These are phyloP conservation scores for Peromyscus californicus DNA, from an alignment of 2,113 vertebrate genomes.

Conservation along the genomic window DNA sequence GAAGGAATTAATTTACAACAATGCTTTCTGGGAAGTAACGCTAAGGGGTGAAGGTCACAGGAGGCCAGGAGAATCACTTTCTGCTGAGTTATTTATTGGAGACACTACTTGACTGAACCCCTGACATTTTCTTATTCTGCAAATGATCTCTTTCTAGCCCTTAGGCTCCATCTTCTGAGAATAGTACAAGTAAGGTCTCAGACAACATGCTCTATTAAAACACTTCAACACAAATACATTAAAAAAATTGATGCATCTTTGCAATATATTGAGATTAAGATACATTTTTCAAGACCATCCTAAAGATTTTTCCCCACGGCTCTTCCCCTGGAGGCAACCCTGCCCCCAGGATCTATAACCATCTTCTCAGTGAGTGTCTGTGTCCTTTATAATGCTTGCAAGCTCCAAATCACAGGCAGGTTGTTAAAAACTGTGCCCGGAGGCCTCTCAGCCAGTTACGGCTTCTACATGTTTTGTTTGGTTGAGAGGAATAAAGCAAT, in stretches of 20 bases:
- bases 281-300: background rate
- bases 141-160: background rate
- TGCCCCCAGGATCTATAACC: background rate
- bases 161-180: background rate
- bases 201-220: background rate
- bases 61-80: background rate
- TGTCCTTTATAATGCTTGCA: slow-evolving; percentile 31
- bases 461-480: slow-evolving; percentile 45
- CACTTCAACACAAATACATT: background rate
- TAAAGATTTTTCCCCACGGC: background rate
- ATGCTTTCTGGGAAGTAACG: background rate
- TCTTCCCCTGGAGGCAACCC: background rate
- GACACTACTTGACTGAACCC: background rate
- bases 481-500: slow-evolving; percentile 80
- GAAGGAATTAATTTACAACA: background rate
- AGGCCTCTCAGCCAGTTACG: slow-evolving; percentile 70
- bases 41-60: background rate
- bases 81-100: background rate
- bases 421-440: slow-evolving; percentile 71
- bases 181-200: background rate
- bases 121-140: background rate
- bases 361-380: slow-evolving; percentile 42
- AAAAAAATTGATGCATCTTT: background rate
- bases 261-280: background rate
- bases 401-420: slow-evolving; percentile 61